Percentiles rank a stretch among this genome's conserved stretches.
phyloP scores from a whole-genome alignment of 2,888 invertebrate genomes.

The Melieria picta region DNA sequence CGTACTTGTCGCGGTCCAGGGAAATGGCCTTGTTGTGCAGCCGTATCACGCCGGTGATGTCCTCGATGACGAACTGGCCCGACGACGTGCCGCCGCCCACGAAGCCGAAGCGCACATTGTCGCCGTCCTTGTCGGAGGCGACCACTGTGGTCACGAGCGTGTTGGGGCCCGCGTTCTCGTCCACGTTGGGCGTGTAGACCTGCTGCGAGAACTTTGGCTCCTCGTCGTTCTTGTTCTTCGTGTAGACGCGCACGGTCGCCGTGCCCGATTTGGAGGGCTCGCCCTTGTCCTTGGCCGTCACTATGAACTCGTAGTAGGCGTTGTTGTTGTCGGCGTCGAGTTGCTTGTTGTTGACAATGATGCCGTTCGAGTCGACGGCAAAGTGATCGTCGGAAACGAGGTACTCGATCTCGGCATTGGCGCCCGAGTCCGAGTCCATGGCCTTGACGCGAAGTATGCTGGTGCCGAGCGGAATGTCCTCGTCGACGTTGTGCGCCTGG shows the following conservation, averaged over 20 bases:
- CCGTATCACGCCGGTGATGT: slow-evolving; percentile 93
- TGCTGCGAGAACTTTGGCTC: slow-evolving; percentile 96
- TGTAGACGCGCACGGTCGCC: slow-evolving; percentile 93
- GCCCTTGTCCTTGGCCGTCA: slow-evolving; percentile 95
- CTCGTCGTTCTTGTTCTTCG: slow-evolving; percentile 98
- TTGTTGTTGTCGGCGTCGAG: slow-evolving; percentile 96
- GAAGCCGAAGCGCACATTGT: slow-evolving; percentile 92
- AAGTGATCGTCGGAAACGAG: slow-evolving; percentile 92
- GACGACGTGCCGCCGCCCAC: slow-evolving; percentile 90
- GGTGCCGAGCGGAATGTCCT: slow-evolving; percentile 91
- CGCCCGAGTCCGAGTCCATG: slow-evolving; percentile 93
- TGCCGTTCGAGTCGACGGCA: slow-evolving; percentile 90
- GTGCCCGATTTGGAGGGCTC: slow-evolving; percentile 92
- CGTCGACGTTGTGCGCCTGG: slow-evolving; percentile 95
- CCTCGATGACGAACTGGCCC: slow-evolving; percentile 94
- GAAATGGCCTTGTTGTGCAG: slow-evolving; percentile 87
- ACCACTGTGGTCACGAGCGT: slow-evolving; percentile 96
- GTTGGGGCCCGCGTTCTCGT: slow-evolving; percentile 94
- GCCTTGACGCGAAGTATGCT: slow-evolving; percentile 95
- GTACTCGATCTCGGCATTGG: slow-evolving; percentile 95
- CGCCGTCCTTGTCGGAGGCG: slow-evolving; percentile 96
- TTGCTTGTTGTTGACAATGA: slow-evolving; percentile 92
- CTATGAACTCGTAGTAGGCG: slow-evolving; percentile 93
- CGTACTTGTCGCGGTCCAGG: slow-evolving; percentile 92
- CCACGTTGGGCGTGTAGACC: slow-evolving; percentile 95